Conservation (phyloP, 2,113 vertebrate species). For the Nibea albiflora region DNA sequence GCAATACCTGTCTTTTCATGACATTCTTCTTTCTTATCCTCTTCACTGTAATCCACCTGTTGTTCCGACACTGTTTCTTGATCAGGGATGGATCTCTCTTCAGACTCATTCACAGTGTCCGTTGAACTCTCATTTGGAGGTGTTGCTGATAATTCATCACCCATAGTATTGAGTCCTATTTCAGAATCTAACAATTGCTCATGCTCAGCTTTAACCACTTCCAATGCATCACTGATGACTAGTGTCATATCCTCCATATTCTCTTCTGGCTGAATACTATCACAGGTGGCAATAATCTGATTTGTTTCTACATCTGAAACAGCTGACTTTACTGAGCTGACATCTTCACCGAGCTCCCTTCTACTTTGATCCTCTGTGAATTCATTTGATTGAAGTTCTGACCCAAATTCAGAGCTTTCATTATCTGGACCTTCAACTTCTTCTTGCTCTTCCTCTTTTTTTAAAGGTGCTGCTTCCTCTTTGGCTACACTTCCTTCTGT, state of each 20-base stretch:
- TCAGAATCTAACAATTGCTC: conserved; percentile 8
- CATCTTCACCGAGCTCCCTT: not conserved
- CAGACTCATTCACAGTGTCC: not conserved
- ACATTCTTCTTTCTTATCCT: not conserved
- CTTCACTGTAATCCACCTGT: not conserved
- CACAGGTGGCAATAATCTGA: not conserved
- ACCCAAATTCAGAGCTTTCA: not conserved
- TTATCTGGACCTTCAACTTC: not conserved
- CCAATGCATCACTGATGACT: not conserved
- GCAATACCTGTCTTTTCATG: not conserved
- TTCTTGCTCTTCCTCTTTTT: conserved; percentile 8
- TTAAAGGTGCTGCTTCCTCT: not conserved
- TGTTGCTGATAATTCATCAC: not conserved
- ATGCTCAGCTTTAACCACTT: not conserved
- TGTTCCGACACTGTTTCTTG: not conserved
- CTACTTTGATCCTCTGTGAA: not conserved
- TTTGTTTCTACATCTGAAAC: conserved; percentile 14
- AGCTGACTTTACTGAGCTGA: not conserved
- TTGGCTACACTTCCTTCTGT: not conserved
- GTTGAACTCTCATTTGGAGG: not conserved
- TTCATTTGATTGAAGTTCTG: conserved; percentile 7
- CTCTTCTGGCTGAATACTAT: conserved; percentile 5
- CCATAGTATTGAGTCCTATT: not conserved
- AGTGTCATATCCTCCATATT: not conserved
- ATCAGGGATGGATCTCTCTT: conserved; percentile 1